These are phyloP conservation scores for Pholis gunnellus DNA, from an alignment of 2,113 vertebrate genomes.

Conservation along the genomic window DNA sequence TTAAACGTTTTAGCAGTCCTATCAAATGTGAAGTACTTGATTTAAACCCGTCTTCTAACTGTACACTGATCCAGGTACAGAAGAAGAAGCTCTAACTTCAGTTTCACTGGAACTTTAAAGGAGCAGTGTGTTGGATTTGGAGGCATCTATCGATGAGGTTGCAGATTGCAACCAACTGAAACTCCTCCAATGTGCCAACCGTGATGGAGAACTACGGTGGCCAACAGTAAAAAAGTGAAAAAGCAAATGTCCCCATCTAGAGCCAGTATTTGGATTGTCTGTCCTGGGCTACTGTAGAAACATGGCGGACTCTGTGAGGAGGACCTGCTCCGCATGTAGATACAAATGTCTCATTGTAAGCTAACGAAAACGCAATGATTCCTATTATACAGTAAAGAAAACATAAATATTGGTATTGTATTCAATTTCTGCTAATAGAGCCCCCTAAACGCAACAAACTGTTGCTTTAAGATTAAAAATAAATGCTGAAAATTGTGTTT, in stretches of 20 bases:
- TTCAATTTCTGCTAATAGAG: neutral
- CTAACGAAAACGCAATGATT: neutral
- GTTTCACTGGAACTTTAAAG: neutral
- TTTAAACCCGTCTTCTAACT: too few species aligned
- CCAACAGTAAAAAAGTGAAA: too few species aligned
- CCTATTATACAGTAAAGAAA: neutral
- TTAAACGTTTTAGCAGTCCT: too few species aligned
- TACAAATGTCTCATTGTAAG: neutral
- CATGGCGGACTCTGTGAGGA: neutral
- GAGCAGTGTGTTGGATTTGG: neutral
- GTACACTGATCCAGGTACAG: too few species aligned
- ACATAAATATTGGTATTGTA: neutral
- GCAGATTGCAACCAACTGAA: too few species aligned
- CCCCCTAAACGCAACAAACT: neutral
- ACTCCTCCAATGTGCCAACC: too few species aligned
- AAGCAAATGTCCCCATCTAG: neutral
- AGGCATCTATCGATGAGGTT: too few species aligned
- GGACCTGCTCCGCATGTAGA: too few species aligned
- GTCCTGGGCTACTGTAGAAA: neutral
- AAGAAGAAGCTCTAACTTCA: too few species aligned
- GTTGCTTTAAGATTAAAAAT: neutral
- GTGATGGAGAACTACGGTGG: too few species aligned
- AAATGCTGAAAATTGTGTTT: neutral
- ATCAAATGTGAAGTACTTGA: too few species aligned
- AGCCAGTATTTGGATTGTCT: neutral